A percentile compares a stretch with the other conserved stretches of the same genome.
phyloP scores from a whole-genome alignment of 2,113 vertebrate species.

The Oryzias curvinotus region DNA sequence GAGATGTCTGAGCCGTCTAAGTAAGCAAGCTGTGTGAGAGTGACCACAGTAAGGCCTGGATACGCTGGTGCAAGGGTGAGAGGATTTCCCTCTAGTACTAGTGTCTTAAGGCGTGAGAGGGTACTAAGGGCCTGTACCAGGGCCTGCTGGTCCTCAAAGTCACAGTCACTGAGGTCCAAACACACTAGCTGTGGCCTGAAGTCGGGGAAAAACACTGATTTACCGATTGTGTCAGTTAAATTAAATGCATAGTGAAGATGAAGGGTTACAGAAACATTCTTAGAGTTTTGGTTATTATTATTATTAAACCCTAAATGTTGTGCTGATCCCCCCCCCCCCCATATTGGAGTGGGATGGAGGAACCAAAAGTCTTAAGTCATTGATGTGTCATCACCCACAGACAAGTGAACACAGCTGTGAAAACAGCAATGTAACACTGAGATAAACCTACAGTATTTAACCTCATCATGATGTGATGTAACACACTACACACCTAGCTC shows the following conservation, averaged over 20 bases:
- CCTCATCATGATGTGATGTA: not conserved
- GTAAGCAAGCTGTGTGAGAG: conserved; percentile 72
- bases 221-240: not conserved
- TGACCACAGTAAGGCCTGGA: conserved; percentile 83
- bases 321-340: too few species aligned
- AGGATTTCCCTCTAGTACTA: conserved; percentile 86
- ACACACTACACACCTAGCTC: not conserved
- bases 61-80: conserved; percentile 79
- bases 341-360: too few species aligned
- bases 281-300: not conserved
- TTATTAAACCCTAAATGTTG: too few species aligned
- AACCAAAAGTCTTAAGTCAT: too few species aligned
- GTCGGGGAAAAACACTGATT: conserved; percentile 1
- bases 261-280: not conserved
- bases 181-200: conserved; percentile 86
- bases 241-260: not conserved
- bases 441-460: not conserved
- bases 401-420: too few species aligned
- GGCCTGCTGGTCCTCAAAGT: conserved; percentile 71
- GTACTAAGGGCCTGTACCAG: conserved; percentile 69
- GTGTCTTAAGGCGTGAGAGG: conserved; percentile 72
- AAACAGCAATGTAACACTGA: too few species aligned
- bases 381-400: too few species aligned
- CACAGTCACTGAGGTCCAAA: conserved; percentile 87
- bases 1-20: conserved; percentile 78